These are phyloP conservation scores for Branchipolynoe longqiensis DNA, from an alignment of 2,888 invertebrate species.

Conservation along the genomic window DNA sequence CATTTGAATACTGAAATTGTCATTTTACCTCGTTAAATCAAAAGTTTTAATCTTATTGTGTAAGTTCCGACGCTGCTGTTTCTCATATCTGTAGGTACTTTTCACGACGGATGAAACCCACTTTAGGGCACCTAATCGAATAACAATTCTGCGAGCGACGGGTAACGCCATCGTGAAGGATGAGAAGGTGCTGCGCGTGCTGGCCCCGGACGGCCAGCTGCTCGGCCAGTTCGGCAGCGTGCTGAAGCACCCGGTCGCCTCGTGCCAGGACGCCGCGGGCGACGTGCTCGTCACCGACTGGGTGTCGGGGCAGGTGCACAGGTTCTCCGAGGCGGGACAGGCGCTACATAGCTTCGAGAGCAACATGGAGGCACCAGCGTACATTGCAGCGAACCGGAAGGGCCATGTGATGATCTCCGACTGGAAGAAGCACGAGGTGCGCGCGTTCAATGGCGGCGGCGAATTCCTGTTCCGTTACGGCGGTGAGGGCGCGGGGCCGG, in stretches of 20 bases:
- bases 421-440: constrained; percentile 69
- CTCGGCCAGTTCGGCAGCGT: constrained; percentile 64
- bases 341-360: constrained; percentile 64
- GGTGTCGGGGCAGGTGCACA: constrained; percentile 67
- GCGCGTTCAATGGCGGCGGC: constrained; percentile 66
- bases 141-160: constrained; percentile 58
- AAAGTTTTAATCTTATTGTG: too few relatives aligned
- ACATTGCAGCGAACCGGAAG: constrained; percentile 64
- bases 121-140: constrained; percentile 67
- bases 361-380: constrained; percentile 68
- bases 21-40: too few relatives aligned
- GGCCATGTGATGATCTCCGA: constrained; percentile 68
- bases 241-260: constrained; percentile 69
- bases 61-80: too few relatives aligned
- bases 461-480: constrained; percentile 66
- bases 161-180: constrained; percentile 67
- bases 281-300: constrained; percentile 69
- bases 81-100: too few relatives aligned
- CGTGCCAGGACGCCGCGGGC: constrained; percentile 62
- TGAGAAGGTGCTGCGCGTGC: constrained; percentile 66
- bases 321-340: constrained; percentile 63
- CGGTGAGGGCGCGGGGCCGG: constrained; percentile 62
- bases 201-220: constrained; percentile 64
- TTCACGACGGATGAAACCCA: constrained; percentile 56
- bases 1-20: too few relatives aligned